Percentiles rank a stretch among this genome's conserved stretches.
Conservation (phyloP, 2,888 invertebrate species). For the Caenorhabditis sp. region DNA sequence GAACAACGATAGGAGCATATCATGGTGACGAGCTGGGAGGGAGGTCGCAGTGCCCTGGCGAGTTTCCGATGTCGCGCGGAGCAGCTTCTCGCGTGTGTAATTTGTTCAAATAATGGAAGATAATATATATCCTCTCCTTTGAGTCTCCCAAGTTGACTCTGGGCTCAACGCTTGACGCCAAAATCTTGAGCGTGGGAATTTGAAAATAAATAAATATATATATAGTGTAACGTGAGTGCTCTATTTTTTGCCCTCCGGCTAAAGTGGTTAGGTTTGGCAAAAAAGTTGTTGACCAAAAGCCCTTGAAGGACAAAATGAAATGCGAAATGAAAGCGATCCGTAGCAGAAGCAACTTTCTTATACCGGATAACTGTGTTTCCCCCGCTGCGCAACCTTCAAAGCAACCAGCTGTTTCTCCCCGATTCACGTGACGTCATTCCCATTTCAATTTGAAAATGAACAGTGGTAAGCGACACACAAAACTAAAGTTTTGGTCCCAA, state of each 20-base stretch:
- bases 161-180: conserved; percentile 14
- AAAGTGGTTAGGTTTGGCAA: neutral
- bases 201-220: conserved; percentile 30
- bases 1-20: conserved; percentile 47
- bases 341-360: conserved; percentile 36
- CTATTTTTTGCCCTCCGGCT: conserved; percentile 29
- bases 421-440: conserved; percentile 18
- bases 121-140: conserved; percentile 26
- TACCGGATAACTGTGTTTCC: conserved; percentile 45
- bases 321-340: conserved; percentile 8
- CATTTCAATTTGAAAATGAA: conserved; percentile 1
- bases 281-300: conserved; percentile 25
- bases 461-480: neutral
- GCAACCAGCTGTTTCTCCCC: conserved; percentile 42
- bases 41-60: conserved; percentile 2
- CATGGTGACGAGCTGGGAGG: no score
- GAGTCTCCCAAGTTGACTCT: conserved; percentile 30
- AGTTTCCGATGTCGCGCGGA: conserved; percentile 24
- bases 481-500: neutral
- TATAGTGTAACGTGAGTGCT: conserved; percentile 45
- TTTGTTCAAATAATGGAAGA: conserved; percentile 57
- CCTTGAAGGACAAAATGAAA: conserved; percentile 1
- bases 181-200: conserved; percentile 37
- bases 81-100: conserved; percentile 52
- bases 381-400: conserved; percentile 48